A percentile compares a stretch with the other conserved stretches of the same genome.
Conservation (phyloP, 2,888 invertebrate species). For the Chaetogeoica ovagalla region DNA sequence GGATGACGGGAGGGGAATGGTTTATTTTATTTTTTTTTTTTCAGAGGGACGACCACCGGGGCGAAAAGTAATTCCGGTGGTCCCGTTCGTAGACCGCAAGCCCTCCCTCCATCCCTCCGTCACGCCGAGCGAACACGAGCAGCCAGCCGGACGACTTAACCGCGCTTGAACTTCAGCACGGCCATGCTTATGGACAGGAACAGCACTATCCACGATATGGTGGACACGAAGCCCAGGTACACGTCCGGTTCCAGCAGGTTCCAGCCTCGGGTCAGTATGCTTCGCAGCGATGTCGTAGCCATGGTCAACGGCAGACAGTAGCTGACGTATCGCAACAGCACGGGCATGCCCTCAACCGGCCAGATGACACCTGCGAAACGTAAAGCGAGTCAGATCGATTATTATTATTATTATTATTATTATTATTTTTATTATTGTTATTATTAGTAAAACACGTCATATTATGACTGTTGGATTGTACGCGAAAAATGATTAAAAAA, state of each 20-base stretch:
- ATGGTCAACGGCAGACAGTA: conserved; percentile 83
- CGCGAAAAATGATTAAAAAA: too few relatives aligned
- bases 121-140: too few relatives aligned
- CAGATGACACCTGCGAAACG: conserved; percentile 79
- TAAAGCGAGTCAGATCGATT: too few relatives aligned
- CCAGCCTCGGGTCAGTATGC: conserved; percentile 88
- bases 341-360: conserved; percentile 95
- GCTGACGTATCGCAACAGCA: conserved; percentile 78
- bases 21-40: too few relatives aligned
- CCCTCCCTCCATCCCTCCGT: too few relatives aligned
- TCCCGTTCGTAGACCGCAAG: too few relatives aligned
- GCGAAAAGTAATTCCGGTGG: too few relatives aligned
- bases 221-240: conserved; percentile 84
- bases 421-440: too few relatives aligned
- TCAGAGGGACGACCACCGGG: too few relatives aligned
- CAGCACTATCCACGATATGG: conserved; percentile 80
- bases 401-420: too few relatives aligned
- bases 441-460: too few relatives aligned
- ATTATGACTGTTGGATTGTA: too few relatives aligned
- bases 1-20: neutral
- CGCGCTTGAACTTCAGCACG: conserved; percentile 79
- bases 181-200: conserved; percentile 79
- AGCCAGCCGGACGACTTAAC: conserved; percentile 64
- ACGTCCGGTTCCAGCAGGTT: conserved; percentile 77
- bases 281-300: conserved; percentile 87